Base-by-base conservation (phyloP, 2,888 invertebrate species). In the Schizotus pectinicornis region DNA sequence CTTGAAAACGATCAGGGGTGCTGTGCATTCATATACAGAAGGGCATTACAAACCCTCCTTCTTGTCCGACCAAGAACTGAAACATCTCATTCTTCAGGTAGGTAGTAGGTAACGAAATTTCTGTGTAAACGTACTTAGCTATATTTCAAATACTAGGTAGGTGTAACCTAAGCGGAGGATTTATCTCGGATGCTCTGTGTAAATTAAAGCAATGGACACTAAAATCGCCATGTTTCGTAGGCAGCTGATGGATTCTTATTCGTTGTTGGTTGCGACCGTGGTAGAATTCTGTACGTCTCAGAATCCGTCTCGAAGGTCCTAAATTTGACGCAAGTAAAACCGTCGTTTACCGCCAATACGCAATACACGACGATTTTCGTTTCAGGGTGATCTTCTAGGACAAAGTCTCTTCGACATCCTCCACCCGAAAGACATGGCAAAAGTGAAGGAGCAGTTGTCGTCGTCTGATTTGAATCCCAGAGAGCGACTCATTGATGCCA, bases 331-430 rank as follows among this genome's bases (percentile, higher is more conserved):
- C 92, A 93, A 86, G 91, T 91, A 77, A 74, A 76, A 71, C 35
- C n/a, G 30, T 13, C 11, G 3, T 39, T 39, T 7, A n/a, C 13
- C 5, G 1, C 1, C n/a, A 6, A 13, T 6, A 22, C 2, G 12
- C n/a, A 14, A 41, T 6, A 13, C 38, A 39, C 7, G 7, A 30
- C 42, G 9, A 14, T 42, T 42, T 37, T 35, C 14, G 48, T 72
- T 76, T 13, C 82, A 92, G 90, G 85, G 88, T 52, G 96, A 97
- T 76, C 82, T 97, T 47, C 77, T 95, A 58, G 95, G 95, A 0
- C 95, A 95, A 80, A 95, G 94, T 76, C 86, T 95, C 84, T 96
- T 97, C 78, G 96, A 97, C 79, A 92, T 95, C 63, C 81, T 97
- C 39, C 96, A 97, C 78, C 95, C 95, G 0, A 94, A 95, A 78